Evolutionary conservation across 1,140 invertebrate genomes (phyloP), one percentile per base, ranked within the genome.

Genomic region (Zaprionus camerounensis): DNA sequence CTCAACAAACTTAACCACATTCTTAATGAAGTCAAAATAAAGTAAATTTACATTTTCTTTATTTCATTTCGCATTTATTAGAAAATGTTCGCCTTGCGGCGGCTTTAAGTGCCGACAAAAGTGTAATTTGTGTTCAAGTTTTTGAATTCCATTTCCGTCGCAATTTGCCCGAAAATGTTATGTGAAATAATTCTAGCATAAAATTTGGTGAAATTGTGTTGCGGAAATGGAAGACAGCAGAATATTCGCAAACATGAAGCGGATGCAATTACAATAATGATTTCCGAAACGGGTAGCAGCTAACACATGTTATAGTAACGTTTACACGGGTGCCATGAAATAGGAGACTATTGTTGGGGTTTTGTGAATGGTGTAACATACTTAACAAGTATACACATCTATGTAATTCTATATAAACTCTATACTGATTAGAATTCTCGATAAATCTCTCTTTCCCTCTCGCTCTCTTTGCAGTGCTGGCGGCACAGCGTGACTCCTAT

Each of bases 401-500:
- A n/a, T 11, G 34, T 41, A 34, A 44, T 15, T 13, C 36, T 6
- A 17, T 38, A 36, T 9, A 22, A 9, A 17, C 24, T 59, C 2
- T 12, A 24, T 26, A 24, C 11, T 51, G 20, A 51, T 51, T 51
- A 22, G 20, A 24, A 51, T 51, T 36, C 0, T 69, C 26, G 1
- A 22, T 22, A 38, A 59, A 46, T 31, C 5, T 22, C 6, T 31
- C 7, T 31, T 7, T 28, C n/a, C n/a, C 7, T 28, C 2, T 5
- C 20, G 20, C 36, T 20, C 12, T 41, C 26, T 28, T 81, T 80
- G 5, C 65, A 92, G 91, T 78, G 56, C 53, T 80, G 15, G 91
- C 91, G 64, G 90, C 91, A 34, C 91, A 92, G 71, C 82, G 91
- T 22, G 91, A 92, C 53, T 82, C 86, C 13, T 84, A 84, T 56